Evolutionary conservation across 2,113 vertebrate genomes (phyloP).

Genomic region (Smithornis capensis): DNA sequence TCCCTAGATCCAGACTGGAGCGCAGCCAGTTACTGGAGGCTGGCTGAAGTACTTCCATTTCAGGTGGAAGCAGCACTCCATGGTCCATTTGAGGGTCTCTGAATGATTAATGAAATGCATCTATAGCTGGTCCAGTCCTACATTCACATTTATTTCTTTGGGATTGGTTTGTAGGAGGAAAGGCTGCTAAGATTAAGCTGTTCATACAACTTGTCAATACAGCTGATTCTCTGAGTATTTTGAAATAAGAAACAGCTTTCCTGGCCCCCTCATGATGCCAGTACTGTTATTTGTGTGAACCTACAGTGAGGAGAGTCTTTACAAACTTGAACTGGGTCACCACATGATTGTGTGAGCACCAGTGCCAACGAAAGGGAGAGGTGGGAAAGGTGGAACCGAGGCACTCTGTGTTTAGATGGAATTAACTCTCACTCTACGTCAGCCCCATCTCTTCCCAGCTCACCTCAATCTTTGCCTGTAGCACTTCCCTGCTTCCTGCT

Average conservation of each 20-base stretch:
- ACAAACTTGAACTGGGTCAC: not conserved
- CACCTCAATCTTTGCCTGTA: not conserved
- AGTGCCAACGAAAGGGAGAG: not conserved
- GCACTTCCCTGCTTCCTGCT: not conserved
- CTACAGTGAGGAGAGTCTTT: not conserved
- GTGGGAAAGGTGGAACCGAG: not conserved
- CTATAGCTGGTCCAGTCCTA: not conserved
- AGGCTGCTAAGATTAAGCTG: not conserved
- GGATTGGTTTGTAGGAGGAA: not conserved
- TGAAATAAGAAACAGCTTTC: not conserved
- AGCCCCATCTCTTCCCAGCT: not conserved
- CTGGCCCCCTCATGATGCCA: not conserved
- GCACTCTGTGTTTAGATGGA: not conserved
- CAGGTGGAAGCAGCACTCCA: not conserved
- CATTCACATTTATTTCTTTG: not conserved
- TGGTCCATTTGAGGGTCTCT: not conserved
- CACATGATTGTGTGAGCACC: not conserved
- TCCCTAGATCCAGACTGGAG: not conserved
- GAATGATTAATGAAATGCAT: not conserved
- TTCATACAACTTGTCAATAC: not conserved
- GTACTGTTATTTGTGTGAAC: not conserved
- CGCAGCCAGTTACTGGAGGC: not conserved
- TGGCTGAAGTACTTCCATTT: not conserved
- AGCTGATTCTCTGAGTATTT: not conserved
- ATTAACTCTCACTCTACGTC: not conserved